Evolutionary conservation across 2,797 vertebrate genomes (phyloP), one percentile per base, ranked within the genome.

Genomic region (Cossypha polioptera): DNA sequence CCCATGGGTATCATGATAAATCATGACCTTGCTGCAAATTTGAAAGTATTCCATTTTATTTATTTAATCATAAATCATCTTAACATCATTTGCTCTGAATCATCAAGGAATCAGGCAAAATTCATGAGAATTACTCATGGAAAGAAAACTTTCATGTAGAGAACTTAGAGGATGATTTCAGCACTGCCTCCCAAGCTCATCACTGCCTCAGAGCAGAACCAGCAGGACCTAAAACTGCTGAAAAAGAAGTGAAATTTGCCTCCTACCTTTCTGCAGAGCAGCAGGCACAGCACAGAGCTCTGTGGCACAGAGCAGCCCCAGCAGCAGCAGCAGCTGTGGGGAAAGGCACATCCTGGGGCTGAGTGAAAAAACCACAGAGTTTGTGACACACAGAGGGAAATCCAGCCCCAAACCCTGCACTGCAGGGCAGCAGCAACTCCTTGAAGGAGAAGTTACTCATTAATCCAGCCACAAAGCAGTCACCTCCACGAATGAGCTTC

Each of bases 401-500:
- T 69, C 66, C 65, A 86, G 74, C 59, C 53, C 66, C 86, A 85
- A 54, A 67, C 21, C 50, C 62, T 89, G 26, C n/a, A 12, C 68
- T 59, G 69, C 71, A 66, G 85, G 79, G 95, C 59, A 93, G 29
- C 31, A 93, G 62, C 40, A 77, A 16, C 57, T 85, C 84, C 86
- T 72, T 90, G 88, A 88, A 95, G 92, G 51, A 21, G 90, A 91
- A 77, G 91, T 98, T 97, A 97, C 84, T 97, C 79, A 97, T 98
- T 98, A 98, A 97, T 91, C 73, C 78, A 92, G n/a, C 51, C 45
- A 63, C 57, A 92, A 92, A 75, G 51, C 77, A 87, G 62, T 94
- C 59, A 86, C 76, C 62, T 76, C 78, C 57, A 86, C 71, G 61
- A 45, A 26, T 38, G 74, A 91, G 36, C 50, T 92, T 87, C 78